phyloP scores from a whole-genome alignment of 1,140 invertebrate genomes.

The Battus philenor region DNA sequence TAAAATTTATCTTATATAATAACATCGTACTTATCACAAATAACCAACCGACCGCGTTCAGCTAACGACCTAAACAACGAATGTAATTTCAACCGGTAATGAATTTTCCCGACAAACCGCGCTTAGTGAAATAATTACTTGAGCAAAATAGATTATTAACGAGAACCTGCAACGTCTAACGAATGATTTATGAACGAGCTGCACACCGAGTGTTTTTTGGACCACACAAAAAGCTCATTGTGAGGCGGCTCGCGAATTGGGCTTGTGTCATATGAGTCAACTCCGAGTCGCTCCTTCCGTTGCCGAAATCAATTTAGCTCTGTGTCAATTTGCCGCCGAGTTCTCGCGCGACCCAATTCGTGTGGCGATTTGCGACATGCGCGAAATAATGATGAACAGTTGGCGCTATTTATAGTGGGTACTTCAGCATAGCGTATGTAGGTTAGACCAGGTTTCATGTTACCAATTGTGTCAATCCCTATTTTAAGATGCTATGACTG shows the following conservation, averaged over 20 bases:
- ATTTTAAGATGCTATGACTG: too few species aligned
- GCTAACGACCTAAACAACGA: too few species aligned
- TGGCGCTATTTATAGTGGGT: constrained; percentile 15
- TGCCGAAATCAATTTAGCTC: constrained; percentile 22
- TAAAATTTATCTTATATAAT: too few species aligned
- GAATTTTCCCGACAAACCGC: background rate
- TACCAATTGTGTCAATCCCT: too few species aligned
- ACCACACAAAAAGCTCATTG: constrained; percentile 29
- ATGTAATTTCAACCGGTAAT: too few species aligned
- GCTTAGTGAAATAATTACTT: background rate
- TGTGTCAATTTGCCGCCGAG: constrained; percentile 23
- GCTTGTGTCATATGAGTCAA: constrained; percentile 45
- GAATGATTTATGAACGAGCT: background rate
- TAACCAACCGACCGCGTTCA: too few species aligned
- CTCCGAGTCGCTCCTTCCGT: constrained; percentile 19
- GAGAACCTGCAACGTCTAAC: background rate
- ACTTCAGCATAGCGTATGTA: too few species aligned
- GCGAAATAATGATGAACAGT: constrained; percentile 2
- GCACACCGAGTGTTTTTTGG: background rate
- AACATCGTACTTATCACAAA: too few species aligned
- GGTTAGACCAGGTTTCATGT: too few species aligned
- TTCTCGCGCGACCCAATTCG: constrained; percentile 2
- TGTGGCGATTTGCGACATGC: background rate
- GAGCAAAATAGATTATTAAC: background rate
- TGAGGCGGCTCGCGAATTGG: constrained; percentile 30